Conservation (phyloP, 2,797 vertebrate genomes). For the Paratrypauchen microcephalus region DNA sequence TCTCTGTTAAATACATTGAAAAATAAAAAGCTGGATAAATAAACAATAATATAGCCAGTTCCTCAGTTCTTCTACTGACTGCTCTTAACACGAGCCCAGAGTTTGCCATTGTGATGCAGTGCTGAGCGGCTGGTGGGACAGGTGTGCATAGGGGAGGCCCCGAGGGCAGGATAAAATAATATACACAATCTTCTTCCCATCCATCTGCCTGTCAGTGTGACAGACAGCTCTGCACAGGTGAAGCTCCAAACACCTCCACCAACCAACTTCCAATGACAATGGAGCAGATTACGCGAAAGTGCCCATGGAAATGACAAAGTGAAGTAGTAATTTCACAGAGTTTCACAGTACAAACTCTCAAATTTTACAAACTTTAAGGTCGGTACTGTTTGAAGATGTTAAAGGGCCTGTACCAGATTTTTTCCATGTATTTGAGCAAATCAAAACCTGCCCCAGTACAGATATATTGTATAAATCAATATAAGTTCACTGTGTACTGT, state of each 20-base stretch:
- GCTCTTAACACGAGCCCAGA: background rate
- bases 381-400: too few species aligned
- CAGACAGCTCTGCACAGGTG: conserved; percentile 26
- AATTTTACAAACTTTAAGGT: too few species aligned
- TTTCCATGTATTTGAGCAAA: too few species aligned
- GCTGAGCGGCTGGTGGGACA: conserved; percentile 14
- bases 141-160: conserved; percentile 16
- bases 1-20: too few species aligned
- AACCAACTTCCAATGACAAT: background rate
- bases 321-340: conserved; percentile 10
- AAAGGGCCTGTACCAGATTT: too few species aligned
- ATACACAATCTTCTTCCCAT: conserved; percentile 35
- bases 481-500: too few species aligned
- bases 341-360: background rate
- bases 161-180: conserved; percentile 30
- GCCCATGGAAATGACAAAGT: conserved; percentile 18
- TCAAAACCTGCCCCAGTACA: too few species aligned
- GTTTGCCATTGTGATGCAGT: conserved; percentile 5
- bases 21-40: background rate
- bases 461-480: too few species aligned
- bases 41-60: background rate
- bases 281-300: conserved; percentile 8
- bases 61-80: too few species aligned
- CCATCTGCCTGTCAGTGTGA: conserved; percentile 38
- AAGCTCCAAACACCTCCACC: conserved; percentile 5